Evolutionary conservation across 53 echinoderm and acorn worm genomes (phyloP), one percentile per base, ranked within the genome.

Genomic region (Patiria pectinifera): DNA sequence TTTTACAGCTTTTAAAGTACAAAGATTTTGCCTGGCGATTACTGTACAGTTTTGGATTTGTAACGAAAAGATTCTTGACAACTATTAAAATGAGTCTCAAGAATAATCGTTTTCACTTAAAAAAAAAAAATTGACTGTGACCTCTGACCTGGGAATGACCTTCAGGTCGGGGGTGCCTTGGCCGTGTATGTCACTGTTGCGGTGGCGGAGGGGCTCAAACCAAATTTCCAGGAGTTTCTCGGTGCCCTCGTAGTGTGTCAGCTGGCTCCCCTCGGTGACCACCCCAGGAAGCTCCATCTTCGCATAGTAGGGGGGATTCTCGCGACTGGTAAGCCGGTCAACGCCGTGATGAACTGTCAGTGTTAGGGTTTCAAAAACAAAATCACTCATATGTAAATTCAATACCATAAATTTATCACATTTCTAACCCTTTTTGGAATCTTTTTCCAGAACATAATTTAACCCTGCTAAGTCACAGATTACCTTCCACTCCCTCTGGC

Each of bases 191-290:
- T 66, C 81, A 81, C 89, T 66, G 23, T 69, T 16, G 70, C 59
- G n/a, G 24, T 60, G 48, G 45, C 23, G 44, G 22, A 58, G 24
- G 61, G 93, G 89, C 79, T 94, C 91, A 89, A 94, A 99, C 99
- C 96, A 99, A 26, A 99, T 91, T 79, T 99, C 99, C 10, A 99
- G 87, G 35, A 99, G 95, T 85, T 99, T 99, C 86, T 99, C 99
- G 19, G 97, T 95, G 74, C 99, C 99, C 88, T 99, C 99, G 93
- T 99, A 99, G 93, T 99, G 99, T 91, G 95, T 96, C 95, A 97
- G 93, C 95, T 94, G 49, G 89, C 85, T 14, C 87, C 93, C 92
- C 93, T 72, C 84, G 87, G 92, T 75, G 87, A 53, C 78, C 94
- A 91, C 70, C 85, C 89, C 62, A 90, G 91, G 45, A 70, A 90